Base-by-base conservation (phyloP, 2,113 vertebrate species). In the Hippopotamus amphibius region DNA sequence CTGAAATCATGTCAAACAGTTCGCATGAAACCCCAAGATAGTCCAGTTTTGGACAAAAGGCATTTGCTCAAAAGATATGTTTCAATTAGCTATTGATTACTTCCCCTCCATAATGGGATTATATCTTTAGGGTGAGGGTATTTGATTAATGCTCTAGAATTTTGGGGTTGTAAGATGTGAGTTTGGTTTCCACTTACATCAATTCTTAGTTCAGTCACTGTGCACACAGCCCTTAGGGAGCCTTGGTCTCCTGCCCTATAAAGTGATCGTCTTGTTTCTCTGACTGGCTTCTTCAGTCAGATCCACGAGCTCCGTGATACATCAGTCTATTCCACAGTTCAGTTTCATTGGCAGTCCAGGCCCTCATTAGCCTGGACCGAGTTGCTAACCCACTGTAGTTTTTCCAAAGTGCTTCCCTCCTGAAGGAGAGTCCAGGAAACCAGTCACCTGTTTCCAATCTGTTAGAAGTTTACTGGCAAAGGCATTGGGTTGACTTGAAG, bases 391-490 rank as follows among this genome's bases (percentile, higher is more conserved):
- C 37, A 50, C 41, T 69, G 22, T 7, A 37, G 9, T 48, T 90
- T 93, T 30, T 13, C 37, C 50, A 24, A 84, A 82, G 37, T 57
- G 74, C 46, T 61, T 59, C 5, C 1, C 22, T 79, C 28, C 81
- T 91, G 59, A 94, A 88, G 26, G 92, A 59, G 66, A 86, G 66
- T 88, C 41, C 21, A 79, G 66, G 26, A 95, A 88, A 28, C 94
- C 53, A 88, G 93, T 57, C 92, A 72, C 71, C 91, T 15, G 8
- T 17, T 89, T 97, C 93, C 57, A 94, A 87, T 97, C 6, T 59
- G 30, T 83, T 90, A 69, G 74, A 98, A 91, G 76, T 94, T 96
- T 69, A 96, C 68, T 96, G 87, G 66, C 13, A 95, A 97, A 57
- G 65, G 57, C 0, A 33, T 83, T 43, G 88, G 92, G 96, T 84